A percentile compares a stretch with the other conserved stretches of the same genome.
These are phyloP conservation scores for Bellardia pandia DNA, from an alignment of 2,888 invertebrate genomes.

Conservation along the genomic window DNA sequence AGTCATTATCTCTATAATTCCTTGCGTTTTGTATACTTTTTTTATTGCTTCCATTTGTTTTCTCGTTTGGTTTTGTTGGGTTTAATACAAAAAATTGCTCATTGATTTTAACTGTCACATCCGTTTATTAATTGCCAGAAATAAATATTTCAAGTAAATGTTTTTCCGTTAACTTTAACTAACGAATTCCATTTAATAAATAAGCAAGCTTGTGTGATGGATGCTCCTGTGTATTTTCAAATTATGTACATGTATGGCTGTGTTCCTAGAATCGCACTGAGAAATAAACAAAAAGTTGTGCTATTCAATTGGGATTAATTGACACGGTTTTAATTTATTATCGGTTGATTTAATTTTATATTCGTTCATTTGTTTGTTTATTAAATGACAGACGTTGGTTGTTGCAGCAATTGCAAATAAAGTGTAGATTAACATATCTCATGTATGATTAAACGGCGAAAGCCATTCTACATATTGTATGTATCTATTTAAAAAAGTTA, in stretches of 20 bases:
- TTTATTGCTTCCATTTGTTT: background rate
- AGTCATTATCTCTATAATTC: background rate
- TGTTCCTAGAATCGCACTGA: background rate
- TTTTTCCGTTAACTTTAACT: background rate
- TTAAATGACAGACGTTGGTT: constrained; percentile 12
- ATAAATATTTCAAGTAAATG: background rate
- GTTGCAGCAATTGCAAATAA: background rate
- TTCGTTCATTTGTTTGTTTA: constrained; percentile 16
- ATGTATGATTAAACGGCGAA: background rate
- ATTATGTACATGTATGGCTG: too few relatives aligned
- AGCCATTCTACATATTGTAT: background rate
- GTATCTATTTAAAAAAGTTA: too few relatives aligned
- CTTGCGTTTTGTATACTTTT: background rate
- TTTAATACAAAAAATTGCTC: background rate
- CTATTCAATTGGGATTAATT: constrained; percentile 55
- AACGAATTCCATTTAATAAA: background rate
- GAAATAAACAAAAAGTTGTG: constrained; percentile 21
- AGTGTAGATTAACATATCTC: background rate
- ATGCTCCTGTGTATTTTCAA: too few relatives aligned
- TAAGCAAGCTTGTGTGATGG: background rate
- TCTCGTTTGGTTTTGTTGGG: too few relatives aligned
- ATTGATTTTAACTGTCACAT: constrained; percentile 3
- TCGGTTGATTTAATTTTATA: constrained; percentile 53
- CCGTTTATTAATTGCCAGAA: constrained; percentile 6
- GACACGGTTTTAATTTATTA: constrained; percentile 57